Conservation (phyloP, 2,888 invertebrate genomes). For the Monopis laevigella region DNA sequence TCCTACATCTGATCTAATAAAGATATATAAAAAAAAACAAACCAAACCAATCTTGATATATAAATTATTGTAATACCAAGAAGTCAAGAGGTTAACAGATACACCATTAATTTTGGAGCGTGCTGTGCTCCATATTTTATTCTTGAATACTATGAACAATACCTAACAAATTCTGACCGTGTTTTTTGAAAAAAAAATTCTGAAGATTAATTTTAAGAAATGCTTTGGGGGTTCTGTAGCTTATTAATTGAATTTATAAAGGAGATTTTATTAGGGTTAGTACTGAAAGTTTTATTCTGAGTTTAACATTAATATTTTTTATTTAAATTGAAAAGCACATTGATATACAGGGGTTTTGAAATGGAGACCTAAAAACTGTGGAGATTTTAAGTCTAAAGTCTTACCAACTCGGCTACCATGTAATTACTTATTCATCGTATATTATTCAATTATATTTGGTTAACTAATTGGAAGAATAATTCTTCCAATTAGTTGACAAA, state of each 20-base stretch:
- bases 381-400: too few species aligned
- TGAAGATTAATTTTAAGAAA: constrained; percentile 5
- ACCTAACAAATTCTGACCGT: constrained; percentile 23
- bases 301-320: too few species aligned
- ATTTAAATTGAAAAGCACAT: too few species aligned
- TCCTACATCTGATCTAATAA: too few species aligned
- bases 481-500: too few species aligned
- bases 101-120: constrained; percentile 9
- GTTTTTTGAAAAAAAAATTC: constrained; percentile 13
- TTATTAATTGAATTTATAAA: constrained; percentile 20
- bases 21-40: not conserved
- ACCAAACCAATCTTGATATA: not conserved
- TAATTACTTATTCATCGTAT: too few species aligned
- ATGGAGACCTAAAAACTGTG: too few species aligned
- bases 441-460: too few species aligned
- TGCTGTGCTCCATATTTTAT: constrained; percentile 44
- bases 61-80: not conserved
- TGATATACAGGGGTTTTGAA: too few species aligned
- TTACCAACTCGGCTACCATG: too few species aligned
- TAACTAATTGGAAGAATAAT: too few species aligned
- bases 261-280: not conserved
- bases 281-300: too few species aligned
- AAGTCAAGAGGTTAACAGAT: not conserved
- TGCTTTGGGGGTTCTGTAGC: constrained; percentile 4
- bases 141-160: constrained; percentile 28